These are phyloP conservation scores for Halcyon leucocephala DNA, from an alignment of 2,797 vertebrate genomes.

Conservation along the genomic window DNA sequence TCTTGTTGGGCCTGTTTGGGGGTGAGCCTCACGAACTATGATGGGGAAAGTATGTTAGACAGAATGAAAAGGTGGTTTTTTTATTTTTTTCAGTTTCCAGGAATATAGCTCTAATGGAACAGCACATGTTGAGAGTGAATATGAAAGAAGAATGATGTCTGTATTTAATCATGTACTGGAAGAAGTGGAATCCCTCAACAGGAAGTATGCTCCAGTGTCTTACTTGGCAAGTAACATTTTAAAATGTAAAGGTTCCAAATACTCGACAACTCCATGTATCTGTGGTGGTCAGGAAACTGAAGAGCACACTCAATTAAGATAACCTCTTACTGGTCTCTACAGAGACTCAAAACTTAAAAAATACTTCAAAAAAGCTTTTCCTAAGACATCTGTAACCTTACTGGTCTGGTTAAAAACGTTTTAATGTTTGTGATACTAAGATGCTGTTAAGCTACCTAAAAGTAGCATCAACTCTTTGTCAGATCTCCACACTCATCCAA, in stretches of 20 bases:
- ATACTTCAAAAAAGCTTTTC: neutral
- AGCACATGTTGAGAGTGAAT: slow-evolving; percentile 91
- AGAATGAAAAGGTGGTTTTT: neutral
- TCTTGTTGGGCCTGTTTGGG: neutral
- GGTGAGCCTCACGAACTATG: neutral
- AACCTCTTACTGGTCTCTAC: neutral
- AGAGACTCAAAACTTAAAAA: neutral
- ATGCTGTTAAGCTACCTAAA: neutral
- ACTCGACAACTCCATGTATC: rapidly evolving
- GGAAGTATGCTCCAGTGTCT: slow-evolving; percentile 95
- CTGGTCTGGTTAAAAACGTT: neutral
- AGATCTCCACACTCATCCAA: neutral
- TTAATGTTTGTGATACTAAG: neutral
- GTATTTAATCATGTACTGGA: slow-evolving; percentile 93
- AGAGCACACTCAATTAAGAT: neutral
- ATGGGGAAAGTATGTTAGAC: neutral
- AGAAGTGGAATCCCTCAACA: slow-evolving; percentile 92
- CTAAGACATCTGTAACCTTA: neutral
- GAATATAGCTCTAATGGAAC: slow-evolving; percentile 87
- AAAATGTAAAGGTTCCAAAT: neutral
- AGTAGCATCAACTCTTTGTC: neutral
- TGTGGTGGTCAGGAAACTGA: neutral
- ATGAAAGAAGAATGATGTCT: slow-evolving; percentile 94
- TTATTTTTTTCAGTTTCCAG: slow-evolving; percentile 86
- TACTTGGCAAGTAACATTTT: slow-evolving; percentile 86